These are phyloP conservation scores for Campoletis sonorensis DNA, from an alignment of 1,140 invertebrate genomes.

Conservation along the genomic window DNA sequence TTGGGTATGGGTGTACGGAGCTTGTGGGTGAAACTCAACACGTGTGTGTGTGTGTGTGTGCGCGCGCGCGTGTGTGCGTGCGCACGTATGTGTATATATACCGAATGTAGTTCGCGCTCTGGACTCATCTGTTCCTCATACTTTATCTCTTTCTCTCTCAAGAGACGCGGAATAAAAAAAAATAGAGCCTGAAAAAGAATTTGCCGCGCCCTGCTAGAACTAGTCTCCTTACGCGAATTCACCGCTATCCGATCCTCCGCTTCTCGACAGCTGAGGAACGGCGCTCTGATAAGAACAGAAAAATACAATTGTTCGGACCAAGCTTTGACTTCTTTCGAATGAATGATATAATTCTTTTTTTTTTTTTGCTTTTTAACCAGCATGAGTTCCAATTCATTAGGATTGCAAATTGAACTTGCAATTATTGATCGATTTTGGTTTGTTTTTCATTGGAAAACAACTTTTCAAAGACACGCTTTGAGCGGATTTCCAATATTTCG, in stretches of 20 bases:
- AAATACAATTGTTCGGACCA: background rate
- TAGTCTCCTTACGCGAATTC: conserved; percentile 2
- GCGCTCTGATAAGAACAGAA: background rate
- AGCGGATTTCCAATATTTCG: no score
- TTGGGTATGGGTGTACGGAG: background rate
- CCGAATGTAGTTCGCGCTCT: background rate
- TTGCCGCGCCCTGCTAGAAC: conserved; percentile 12
- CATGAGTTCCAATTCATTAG: no score
- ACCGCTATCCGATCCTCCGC: background rate
- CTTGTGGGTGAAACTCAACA: background rate
- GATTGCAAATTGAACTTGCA: no score
- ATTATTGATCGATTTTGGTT: no score
- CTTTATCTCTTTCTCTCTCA: background rate
- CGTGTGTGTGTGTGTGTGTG: background rate
- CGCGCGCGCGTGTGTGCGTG: background rate
- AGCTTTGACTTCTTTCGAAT: background rate
- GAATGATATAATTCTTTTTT: background rate
- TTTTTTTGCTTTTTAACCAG: no score
- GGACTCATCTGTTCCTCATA: background rate
- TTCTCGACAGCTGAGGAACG: background rate
- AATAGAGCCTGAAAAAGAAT: conserved; percentile 17
- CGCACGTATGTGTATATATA: background rate
- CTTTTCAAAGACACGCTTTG: no score
- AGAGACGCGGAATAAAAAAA: conserved; percentile 5
- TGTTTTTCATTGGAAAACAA: no score